These are phyloP conservation scores for Amphiura filiformis DNA, from an alignment of 35 echinoderm and acorn worm genomes.

Conservation along the genomic window DNA sequence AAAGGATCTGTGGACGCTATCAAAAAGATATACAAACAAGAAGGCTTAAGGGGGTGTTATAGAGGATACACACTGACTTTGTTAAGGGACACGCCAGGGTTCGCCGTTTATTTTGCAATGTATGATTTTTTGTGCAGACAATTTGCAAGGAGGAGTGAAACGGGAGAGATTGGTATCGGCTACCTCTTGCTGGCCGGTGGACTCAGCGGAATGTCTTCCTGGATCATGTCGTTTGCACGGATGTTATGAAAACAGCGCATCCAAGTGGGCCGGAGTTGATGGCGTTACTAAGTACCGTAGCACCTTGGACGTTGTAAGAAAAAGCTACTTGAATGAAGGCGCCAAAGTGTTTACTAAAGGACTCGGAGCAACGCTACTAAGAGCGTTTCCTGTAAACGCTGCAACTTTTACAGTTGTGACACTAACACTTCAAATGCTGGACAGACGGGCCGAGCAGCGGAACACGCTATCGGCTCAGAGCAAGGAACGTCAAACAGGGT, in stretches of 20 bases:
- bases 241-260: constrained; percentile 86
- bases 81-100: constrained; percentile 76
- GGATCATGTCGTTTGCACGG: constrained; percentile 63
- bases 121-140: constrained; percentile 72
- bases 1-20: constrained; percentile 69
- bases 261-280: constrained; percentile 77
- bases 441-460: not conserved
- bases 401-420: constrained; percentile 84
- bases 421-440: constrained; percentile 19
- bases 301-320: constrained; percentile 53
- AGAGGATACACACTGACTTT: constrained; percentile 62
- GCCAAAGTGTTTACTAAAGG: constrained; percentile 57
- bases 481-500: too few relatives aligned
- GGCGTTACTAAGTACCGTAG: constrained; percentile 65
- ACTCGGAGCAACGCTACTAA: constrained; percentile 71
- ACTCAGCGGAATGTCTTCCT: constrained; percentile 74
- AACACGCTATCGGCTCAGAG: not conserved
- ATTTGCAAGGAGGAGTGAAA: constrained; percentile 33
- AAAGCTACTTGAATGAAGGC: constrained; percentile 63
- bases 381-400: constrained; percentile 97
- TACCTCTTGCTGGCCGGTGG: constrained; percentile 75
- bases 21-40: constrained; percentile 54
- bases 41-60: constrained; percentile 74
- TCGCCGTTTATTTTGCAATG: constrained; percentile 77
- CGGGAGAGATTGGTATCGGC: constrained; percentile 65